Base-by-base conservation (phyloP, 2,888 invertebrate species). In the Therioaphis trifolii region DNA sequence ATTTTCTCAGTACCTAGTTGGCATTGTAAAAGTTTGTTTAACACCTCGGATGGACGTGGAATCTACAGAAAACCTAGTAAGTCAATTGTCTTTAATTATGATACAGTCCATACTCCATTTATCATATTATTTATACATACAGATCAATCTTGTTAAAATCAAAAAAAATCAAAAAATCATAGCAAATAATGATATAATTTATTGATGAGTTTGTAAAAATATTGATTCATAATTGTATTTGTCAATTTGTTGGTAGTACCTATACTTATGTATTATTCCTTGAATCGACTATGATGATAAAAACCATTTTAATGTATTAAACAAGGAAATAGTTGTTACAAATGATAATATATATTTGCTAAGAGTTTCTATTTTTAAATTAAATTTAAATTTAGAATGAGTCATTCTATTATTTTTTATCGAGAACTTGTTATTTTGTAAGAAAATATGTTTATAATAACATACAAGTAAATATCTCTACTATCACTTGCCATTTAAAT, bases 51-150 rank as follows among this genome's bases (percentile, higher is more conserved):
- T 80, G 80, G 46, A 58, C 29, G 49, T 61, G 61, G 71, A 72
- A 71, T 80, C 80, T 12, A 58, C 46, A 72, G 46, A 72, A 71
- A 71, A 80, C 61, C 61, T 58, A 63, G 82, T 82, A 63, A 82
- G 74, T 72, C 18, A 46, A 68, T 68, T 5, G 7, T 5, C 35
- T 35, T 5, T 35, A 35, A 35, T 7, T 7, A 35, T 7, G 7
- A 35, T 35, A 35, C 7, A 35, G 7, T 35, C 35, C 7, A 35
- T 35, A 35, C 3, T 35, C 35, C 7, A 35, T 35, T 35, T 35
- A 35, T 35, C 35, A 35, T 35, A 35, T 35, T 35, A 35, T 35
- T 35, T 35, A 35, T 35, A 35, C 35, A 35, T 35, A 35, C 35
- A 35, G 4, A 35, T 5, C 35, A 35, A 7, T 35, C 7, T 35